Base-by-base conservation (phyloP, 2,113 vertebrate species). In the Triplophysa tibetana region DNA sequence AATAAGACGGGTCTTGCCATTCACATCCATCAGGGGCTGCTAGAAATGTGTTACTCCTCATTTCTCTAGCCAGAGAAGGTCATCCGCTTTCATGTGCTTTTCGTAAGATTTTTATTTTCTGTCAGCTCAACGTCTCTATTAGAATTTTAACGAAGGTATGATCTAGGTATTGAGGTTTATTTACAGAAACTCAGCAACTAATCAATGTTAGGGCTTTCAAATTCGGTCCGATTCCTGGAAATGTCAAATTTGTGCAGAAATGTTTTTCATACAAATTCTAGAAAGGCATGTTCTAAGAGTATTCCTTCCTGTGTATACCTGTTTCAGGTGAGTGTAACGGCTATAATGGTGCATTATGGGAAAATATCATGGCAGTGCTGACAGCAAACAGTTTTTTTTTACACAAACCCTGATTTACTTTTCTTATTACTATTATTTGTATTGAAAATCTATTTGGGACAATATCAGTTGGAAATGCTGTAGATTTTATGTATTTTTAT, bases 91-190 rank as follows among this genome's bases (percentile, higher is more conserved):
- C 14, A 56, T 58, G 13, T 43, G 61, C 61, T 81, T 80, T 80
- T 50, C 69, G 17, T n/a, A n/a, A 1, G 38, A 24, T 56, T n/a
- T 33, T 74, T 58, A 77, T 72, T 69, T 29, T 45, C 8, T 70
- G 33, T 38, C 29, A 67, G 70, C 83, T 75, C 84, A 65, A 85
- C 60, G 74, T 83, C 78, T 80, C 70, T 66, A 67, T 88, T 84
- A 77, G 70, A 66, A 58, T 73, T 63, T 74, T 78, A 80, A 75
- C 70, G 62, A 29, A 33, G 52, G 56, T 77, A 67, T 45, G 74
- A 78, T 54, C 17, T 21, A 16, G 26, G 84, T 75, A 69, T 78
- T 60, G 75, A 54, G 85, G 78, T 88, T 85, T 81, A 74, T 77
- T 86, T 81, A 70, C 72, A 63, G 70, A 84, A 77, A 79, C 68